Evolutionary conservation across 2,797 vertebrate species (phyloP).

Genomic region (Enteromius argenteus): DNA sequence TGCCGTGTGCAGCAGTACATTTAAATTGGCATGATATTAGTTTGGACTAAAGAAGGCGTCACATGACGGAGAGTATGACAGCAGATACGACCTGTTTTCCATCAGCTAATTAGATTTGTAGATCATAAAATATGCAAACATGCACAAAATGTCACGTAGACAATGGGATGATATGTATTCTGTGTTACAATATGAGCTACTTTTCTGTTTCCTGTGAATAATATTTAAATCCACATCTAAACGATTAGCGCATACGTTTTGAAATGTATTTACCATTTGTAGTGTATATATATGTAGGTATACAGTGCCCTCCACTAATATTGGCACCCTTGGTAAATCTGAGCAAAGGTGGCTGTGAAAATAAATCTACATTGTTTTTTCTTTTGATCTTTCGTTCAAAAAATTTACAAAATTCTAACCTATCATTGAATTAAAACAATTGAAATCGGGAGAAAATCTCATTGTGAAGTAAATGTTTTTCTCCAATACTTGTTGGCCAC

Average conservation of each 20-base stretch:
- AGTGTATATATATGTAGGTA: no score
- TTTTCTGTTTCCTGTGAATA: not conserved
- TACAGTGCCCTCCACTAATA: no score
- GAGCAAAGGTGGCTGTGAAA: no score
- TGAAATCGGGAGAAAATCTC: no score
- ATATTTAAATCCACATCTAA: not conserved
- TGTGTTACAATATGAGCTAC: not conserved
- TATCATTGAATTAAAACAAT: no score
- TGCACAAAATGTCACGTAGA: not conserved
- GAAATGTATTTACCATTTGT: not conserved
- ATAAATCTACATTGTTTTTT: no score
- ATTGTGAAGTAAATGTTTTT: no score
- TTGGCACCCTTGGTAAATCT: no score
- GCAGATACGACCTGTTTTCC: not conserved
- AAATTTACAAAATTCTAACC: no score
- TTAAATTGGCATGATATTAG: constrained; percentile 15
- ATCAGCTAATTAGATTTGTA: constrained; percentile 7
- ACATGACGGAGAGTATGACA: constrained; percentile 27
- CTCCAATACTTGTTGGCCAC: no score
- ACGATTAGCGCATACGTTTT: not conserved
- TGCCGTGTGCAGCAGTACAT: not conserved
- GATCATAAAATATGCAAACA: constrained; percentile 7
- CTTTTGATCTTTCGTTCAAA: no score
- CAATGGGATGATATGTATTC: not conserved
- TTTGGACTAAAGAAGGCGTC: constrained; percentile 17